A percentile compares a stretch with the other conserved stretches of the same genome.
phyloP scores from a whole-genome alignment of 2,888 invertebrate genomes.

The Glaucopsyche alexis region DNA sequence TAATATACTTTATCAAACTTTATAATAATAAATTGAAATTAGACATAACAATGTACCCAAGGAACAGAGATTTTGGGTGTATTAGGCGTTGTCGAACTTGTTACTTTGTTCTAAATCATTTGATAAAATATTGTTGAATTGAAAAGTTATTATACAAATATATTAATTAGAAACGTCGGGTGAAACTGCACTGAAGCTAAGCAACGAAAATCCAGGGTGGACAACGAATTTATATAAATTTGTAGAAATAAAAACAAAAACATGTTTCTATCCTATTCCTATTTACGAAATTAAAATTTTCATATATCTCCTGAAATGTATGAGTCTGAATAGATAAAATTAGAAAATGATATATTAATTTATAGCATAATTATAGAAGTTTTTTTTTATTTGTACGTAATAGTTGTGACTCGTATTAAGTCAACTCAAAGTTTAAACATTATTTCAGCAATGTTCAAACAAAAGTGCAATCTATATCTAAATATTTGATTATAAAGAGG shows the following conservation, averaged over 20 bases:
- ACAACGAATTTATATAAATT: constrained; percentile 27
- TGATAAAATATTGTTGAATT: background rate
- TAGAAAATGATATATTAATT: background rate
- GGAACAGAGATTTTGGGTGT: background rate
- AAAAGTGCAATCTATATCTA: background rate
- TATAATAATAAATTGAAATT: background rate
- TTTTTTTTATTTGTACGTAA: background rate
- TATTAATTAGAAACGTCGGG: background rate
- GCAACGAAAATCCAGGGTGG: constrained; percentile 21
- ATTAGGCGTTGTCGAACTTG: background rate
- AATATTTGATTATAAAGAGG: too few species aligned
- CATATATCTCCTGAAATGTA: background rate
- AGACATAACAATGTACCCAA: background rate
- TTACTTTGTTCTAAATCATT: background rate
- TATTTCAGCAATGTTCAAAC: background rate
- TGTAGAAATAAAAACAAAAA: background rate
- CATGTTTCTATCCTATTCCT: background rate
- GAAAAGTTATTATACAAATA: background rate
- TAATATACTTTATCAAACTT: background rate
- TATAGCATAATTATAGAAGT: background rate
- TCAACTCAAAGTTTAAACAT: background rate
- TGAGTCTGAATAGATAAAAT: background rate
- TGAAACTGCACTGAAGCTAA: constrained; percentile 2
- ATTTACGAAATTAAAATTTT: background rate
- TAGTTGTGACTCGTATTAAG: too few species aligned